Percentiles rank a stretch among this genome's conserved stretches.
Evolutionary conservation across 2,888 invertebrate genomes (phyloP).

Genomic region (Coecobrya sp.): DNA sequence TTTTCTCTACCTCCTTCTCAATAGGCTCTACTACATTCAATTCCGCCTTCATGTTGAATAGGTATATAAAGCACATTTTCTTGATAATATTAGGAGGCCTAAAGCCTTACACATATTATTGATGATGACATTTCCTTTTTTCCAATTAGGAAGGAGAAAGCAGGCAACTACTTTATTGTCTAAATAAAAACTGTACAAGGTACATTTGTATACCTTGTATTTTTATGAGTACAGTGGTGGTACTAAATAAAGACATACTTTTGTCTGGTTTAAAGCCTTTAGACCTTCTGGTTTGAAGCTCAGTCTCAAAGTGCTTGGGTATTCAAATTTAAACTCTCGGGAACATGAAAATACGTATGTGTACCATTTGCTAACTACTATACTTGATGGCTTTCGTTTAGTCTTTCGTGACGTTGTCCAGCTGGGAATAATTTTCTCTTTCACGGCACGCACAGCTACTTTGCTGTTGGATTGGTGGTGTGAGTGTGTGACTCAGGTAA

Average conservation of each 20-base stretch:
- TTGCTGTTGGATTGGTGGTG: no score
- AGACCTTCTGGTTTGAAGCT: no score
- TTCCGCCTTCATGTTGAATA: not conserved
- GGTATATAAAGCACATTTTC: not conserved
- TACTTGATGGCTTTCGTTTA: constrained; percentile 31
- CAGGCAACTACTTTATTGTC: not conserved
- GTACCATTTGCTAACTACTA: not conserved
- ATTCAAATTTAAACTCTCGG: not conserved
- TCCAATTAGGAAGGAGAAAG: constrained; percentile 19
- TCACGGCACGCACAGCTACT: not conserved
- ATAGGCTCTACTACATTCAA: not conserved
- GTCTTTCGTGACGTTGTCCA: constrained; percentile 37
- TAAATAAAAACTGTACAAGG: not conserved
- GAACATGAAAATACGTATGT: not conserved
- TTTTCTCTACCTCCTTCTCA: not conserved
- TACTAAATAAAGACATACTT: no score
- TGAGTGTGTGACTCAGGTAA: no score
- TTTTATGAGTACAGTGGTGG: no score
- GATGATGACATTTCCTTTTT: constrained; percentile 36
- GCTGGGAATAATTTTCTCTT: constrained; percentile 42
- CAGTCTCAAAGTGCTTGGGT: not conserved
- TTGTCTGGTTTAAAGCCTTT: no score
- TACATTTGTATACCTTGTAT: not conserved
- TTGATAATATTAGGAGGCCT: not conserved
- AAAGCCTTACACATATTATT: not conserved